Base-by-base conservation (phyloP, 1,140 invertebrate genomes). In the Phortica variegata region DNA sequence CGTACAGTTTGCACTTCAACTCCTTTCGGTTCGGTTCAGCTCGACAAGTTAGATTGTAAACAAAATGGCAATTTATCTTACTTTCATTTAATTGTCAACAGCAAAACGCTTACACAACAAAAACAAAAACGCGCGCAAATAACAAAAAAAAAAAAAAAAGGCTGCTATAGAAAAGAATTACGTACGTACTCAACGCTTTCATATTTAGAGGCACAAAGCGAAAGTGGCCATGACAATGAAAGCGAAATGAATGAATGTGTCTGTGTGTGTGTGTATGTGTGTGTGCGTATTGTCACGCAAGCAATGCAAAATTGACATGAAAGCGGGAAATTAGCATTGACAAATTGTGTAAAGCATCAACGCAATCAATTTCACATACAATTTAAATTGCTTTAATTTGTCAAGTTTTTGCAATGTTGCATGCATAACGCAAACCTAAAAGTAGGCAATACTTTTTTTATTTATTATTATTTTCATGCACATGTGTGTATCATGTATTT, bases 51-150 rank as follows among this genome's bases (percentile, higher is more conserved):
- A 49, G 60, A 63, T 60, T 68, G 63, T 68, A 68, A 68, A 68
- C 63, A 68, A 68, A 63, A 63, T 63, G 63, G 58, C 65, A 68
- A 68, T 68, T 68, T 68, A 68, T 68, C 65, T 68, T 68, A 63
- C 63, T 68, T 68, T 63, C 63, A 52, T 68, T 68, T 68, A 68
- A 68, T 68, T 68, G 63, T 68, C 63, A 60, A 56, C 60, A 57
- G 39, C 43, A 54, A 68, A 68, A 60, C 57, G 63, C 63, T 68
- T 54, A 54, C 47, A 26, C 5, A 26, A 26, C 23, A 54, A 68
- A 68, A 49, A 39, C 60, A 61, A 60, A 62, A 49, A 33, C 38
- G 47, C 56, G 47, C 46, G 48, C 47, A 51, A 56, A 53, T 46
- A 32, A 20, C 32, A 34, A 15, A 34, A 4, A 34, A 9, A 13